Evolutionary conservation across 2,113 vertebrate genomes (phyloP).

Genomic region (Gorsachius goisagi): DNA sequence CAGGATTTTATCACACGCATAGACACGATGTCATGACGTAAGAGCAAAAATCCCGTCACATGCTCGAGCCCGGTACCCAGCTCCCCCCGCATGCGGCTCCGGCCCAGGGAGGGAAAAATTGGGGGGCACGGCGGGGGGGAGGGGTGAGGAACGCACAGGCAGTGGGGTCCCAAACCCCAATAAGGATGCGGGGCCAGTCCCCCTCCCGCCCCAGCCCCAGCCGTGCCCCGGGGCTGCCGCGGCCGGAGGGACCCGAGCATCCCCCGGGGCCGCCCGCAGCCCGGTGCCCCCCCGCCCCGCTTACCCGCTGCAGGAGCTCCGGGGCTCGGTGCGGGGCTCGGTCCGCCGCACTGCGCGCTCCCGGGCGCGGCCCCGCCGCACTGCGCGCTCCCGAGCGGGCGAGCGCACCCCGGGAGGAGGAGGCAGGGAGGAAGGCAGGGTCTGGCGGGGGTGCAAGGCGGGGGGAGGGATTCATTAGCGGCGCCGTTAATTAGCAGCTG

Average conservation of each 20-base stretch:
- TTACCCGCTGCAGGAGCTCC: slow-evolving; percentile 49
- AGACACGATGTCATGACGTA: not conserved
- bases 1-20: not conserved
- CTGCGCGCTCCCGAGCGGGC: slow-evolving; percentile 30
- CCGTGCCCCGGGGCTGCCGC: not conserved
- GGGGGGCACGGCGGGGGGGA: too few species aligned
- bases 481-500: not conserved
- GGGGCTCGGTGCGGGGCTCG: slow-evolving; percentile 29
- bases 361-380: slow-evolving; percentile 44
- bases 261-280: not conserved
- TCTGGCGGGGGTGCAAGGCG: not conserved
- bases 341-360: slow-evolving; percentile 65
- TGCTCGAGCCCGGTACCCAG: not conserved
- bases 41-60: slow-evolving; percentile 11
- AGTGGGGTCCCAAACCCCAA: not conserved
- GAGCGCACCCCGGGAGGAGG: not conserved
- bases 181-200: not conserved
- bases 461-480: not conserved
- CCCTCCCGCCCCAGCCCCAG: not conserved
- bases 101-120: not conserved
- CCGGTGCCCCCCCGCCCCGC: not conserved
- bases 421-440: not conserved
- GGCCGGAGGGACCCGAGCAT: not conserved
- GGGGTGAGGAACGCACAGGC: not conserved
- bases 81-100: not conserved